Conservation (phyloP, 2,797 vertebrate species). For the Oophaga sylvatica region DNA sequence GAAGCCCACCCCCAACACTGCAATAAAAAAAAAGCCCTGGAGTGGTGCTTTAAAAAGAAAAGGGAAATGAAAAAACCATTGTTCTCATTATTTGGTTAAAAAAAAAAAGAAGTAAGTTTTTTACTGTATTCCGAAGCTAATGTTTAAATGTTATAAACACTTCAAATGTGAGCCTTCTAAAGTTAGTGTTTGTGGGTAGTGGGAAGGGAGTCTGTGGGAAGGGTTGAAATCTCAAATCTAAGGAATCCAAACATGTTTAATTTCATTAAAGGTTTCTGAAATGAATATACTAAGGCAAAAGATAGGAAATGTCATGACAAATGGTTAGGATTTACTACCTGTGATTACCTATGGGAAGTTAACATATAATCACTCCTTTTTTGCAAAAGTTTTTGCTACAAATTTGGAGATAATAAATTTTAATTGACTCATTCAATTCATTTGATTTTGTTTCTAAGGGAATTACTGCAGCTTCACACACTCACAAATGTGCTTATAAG, state of each 20-base stretch:
- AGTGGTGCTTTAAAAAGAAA: no score
- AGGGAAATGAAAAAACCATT: no score
- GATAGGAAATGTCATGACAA: not conserved
- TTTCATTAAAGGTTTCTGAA: not conserved
- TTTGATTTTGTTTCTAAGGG: constrained; percentile 17
- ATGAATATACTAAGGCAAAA: not conserved
- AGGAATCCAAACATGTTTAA: not conserved
- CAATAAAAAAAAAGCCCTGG: no score
- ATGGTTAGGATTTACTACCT: not conserved
- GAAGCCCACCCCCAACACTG: no score
- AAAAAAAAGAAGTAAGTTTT: no score
- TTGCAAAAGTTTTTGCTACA: not conserved
- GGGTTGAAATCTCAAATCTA: not conserved
- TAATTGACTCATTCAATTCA: not conserved
- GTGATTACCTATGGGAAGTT: not conserved
- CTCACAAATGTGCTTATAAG: constrained; percentile 25
- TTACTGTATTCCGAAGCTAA: no score
- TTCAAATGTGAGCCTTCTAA: no score
- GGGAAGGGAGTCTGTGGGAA: no score
- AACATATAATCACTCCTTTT: not conserved
- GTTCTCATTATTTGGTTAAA: no score
- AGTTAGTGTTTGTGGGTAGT: no score
- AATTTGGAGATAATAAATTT: not conserved
- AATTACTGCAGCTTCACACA: constrained; percentile 42
- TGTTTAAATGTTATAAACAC: no score